Conservation (phyloP, 1,140 invertebrate genomes). For the Littorina saxatilis region DNA sequence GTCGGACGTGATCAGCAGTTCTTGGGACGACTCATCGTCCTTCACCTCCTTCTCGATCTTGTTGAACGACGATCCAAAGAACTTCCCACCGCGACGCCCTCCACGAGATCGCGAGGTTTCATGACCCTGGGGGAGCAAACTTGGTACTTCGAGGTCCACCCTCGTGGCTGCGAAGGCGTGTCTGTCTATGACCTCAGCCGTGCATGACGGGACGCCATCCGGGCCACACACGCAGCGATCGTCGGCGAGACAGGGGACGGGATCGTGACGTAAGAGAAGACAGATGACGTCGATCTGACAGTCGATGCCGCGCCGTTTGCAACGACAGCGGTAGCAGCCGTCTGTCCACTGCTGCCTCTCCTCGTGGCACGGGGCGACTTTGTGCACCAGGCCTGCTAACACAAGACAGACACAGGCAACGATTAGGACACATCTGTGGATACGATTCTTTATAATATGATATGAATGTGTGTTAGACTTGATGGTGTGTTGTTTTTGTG, state of each 20-base stretch:
- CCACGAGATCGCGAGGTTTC: neutral
- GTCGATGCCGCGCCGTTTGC: constrained; percentile 32
- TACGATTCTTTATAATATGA: neutral
- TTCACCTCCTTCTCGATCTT: neutral
- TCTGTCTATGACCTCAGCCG: constrained; percentile 37
- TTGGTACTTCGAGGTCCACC: constrained; percentile 17
- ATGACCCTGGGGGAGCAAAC: neutral
- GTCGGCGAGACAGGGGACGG: constrained; percentile 29
- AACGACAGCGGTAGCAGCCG: constrained; percentile 42
- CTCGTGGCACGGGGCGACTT: constrained; percentile 4
- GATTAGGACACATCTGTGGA: neutral
- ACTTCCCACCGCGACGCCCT: neutral
- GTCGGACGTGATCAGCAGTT: constrained; percentile 29
- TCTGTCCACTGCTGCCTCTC: constrained; percentile 38
- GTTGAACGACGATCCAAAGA: neutral
- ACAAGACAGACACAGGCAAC: neutral
- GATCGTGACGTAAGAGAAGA: neutral
- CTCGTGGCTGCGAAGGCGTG: constrained; percentile 22
- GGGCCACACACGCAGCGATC: constrained; percentile 43
- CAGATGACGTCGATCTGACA: constrained; percentile 34
- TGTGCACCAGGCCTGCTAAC: constrained; percentile 15
- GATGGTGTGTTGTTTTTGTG: neutral
- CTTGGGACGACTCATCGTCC: neutral
- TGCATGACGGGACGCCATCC: constrained; percentile 45
- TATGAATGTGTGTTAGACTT: neutral